These are phyloP conservation scores for Steinernema khuongi DNA, from an alignment of 1,140 invertebrate genomes.

Conservation along the genomic window DNA sequence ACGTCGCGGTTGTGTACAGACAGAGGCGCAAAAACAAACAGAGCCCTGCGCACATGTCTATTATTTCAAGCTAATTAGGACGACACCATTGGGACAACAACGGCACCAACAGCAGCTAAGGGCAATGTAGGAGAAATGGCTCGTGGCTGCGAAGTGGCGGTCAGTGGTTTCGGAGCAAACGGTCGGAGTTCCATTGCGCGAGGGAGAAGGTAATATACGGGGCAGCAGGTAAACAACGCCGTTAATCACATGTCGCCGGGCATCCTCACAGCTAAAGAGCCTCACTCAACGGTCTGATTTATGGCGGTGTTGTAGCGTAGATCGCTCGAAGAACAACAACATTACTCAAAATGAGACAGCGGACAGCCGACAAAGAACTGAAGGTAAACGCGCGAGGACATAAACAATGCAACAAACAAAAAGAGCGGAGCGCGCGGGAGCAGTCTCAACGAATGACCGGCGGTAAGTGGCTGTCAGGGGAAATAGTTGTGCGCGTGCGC, in stretches of 20 bases:
- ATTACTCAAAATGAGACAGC: constrained; percentile 17
- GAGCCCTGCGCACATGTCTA: not conserved
- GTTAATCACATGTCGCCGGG: constrained; percentile 1
- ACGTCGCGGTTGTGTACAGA: not conserved
- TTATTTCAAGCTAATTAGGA: constrained; percentile 16
- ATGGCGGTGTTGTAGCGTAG: not conserved
- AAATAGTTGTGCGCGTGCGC: not conserved
- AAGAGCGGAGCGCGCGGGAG: not conserved
- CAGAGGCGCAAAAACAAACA: not conserved
- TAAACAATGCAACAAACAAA: constrained; percentile 7
- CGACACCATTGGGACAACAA: constrained; percentile 4
- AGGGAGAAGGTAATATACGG: constrained; percentile 1
- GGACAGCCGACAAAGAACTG: not conserved
- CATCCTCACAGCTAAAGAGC: constrained; percentile 7
- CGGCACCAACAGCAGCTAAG: not conserved
- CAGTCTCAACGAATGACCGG: not conserved
- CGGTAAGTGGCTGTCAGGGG: not conserved
- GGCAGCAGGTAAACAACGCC: constrained; percentile 5
- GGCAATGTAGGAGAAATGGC: not conserved
- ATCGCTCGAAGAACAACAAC: constrained; percentile 12
- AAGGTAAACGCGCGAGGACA: not conserved
- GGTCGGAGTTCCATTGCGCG: not conserved
- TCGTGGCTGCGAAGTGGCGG: too few relatives aligned
- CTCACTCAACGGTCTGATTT: not conserved
- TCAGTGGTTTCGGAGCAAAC: too few relatives aligned